Evolutionary conservation across 2,113 vertebrate species (phyloP), one percentile per base, ranked within the genome.

Genomic region (Pelvicachromis taeniatus): DNA sequence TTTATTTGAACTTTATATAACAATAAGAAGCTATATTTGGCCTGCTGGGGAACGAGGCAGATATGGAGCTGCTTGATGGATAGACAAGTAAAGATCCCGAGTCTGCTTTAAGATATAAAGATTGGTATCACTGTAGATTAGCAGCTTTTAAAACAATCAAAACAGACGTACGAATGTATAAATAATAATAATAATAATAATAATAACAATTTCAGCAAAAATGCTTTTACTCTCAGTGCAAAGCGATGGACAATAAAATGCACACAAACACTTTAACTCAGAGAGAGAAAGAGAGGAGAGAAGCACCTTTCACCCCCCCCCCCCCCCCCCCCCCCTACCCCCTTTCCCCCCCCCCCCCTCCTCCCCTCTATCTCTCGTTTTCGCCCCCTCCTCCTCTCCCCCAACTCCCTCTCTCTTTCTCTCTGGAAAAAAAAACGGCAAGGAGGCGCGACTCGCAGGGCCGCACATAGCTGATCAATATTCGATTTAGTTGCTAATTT

Each of bases 401-500:
- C 48, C 48, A 52, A 68, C 65, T 53, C 73, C 55, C 84, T 38
- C 86, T 58, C 86, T 89, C 91, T 90, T 82, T 94, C 91, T 92
- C 93, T 94, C 91, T 85, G 85, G 81, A 89, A 95, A 95, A 93
- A 93, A 95, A 95, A 48, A 70, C 95, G 94, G 95, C 95, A 94
- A 95, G 95, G 95, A 96, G 95, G 95, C 94, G 94, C 96, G 96
- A 95, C 95, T 96, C 95, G 95, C 95, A 96, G 96, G 95, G 93
- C 96, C 95, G 95, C 96, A 97, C 96, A 96, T 96, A 96, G 95
- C 97, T 98, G 97, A 98, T 98, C 97, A 98, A 98, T 98, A 98
- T 97, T 98, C 97, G 97, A 98, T 98, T 98, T 98, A 98, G 97
- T 97, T 98, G 97, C 97, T 98, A 98, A 98, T 98, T 98, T 98